These are phyloP conservation scores for Hypotaenidia philippensis DNA, from an alignment of 2,797 vertebrate species.

Conservation along the genomic window DNA sequence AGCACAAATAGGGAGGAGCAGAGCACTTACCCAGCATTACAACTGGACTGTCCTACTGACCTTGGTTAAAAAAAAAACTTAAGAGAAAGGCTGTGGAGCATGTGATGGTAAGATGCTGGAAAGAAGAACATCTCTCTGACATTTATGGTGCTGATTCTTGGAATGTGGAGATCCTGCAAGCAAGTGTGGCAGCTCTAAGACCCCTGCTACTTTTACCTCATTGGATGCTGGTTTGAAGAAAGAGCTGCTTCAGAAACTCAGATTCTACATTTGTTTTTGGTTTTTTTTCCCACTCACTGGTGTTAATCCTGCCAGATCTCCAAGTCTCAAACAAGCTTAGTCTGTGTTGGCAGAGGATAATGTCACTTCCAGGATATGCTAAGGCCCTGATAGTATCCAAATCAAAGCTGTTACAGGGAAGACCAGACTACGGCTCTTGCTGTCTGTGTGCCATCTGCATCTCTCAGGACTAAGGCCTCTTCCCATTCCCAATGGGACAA, in stretches of 20 bases:
- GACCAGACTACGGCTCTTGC: slow-evolving; percentile 21
- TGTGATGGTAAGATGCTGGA: slow-evolving; percentile 10
- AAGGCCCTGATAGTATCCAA: slow-evolving; percentile 59
- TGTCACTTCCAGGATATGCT: slow-evolving; percentile 71
- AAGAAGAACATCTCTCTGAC: slow-evolving; percentile 26
- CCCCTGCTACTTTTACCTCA: slow-evolving; percentile 56
- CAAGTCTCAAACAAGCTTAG: slow-evolving; percentile 12
- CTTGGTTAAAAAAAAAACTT: neutral
- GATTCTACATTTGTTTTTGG: neutral
- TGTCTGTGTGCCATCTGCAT: slow-evolving; percentile 54
- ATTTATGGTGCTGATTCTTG: slow-evolving; percentile 55
- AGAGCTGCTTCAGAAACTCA: slow-evolving; percentile 38
- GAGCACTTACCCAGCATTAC: neutral
- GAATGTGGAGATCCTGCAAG: neutral
- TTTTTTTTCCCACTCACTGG: neutral
- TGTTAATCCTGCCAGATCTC: neutral
- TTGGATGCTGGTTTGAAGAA: slow-evolving; percentile 27
- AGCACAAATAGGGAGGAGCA: slow-evolving; percentile 48
- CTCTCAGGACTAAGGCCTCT: slow-evolving; percentile 74
- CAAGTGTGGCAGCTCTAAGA: slow-evolving; percentile 12
- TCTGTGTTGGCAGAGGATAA: slow-evolving; percentile 66
- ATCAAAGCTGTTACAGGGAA: slow-evolving; percentile 47
- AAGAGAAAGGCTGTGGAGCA: neutral
- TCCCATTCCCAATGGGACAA: slow-evolving; percentile 39
- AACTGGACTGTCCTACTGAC: neutral